Percentiles rank a stretch among this genome's conserved stretches.
Evolutionary conservation across 2,113 vertebrate genomes (phyloP).

Genomic region (Lophura nycthemera): DNA sequence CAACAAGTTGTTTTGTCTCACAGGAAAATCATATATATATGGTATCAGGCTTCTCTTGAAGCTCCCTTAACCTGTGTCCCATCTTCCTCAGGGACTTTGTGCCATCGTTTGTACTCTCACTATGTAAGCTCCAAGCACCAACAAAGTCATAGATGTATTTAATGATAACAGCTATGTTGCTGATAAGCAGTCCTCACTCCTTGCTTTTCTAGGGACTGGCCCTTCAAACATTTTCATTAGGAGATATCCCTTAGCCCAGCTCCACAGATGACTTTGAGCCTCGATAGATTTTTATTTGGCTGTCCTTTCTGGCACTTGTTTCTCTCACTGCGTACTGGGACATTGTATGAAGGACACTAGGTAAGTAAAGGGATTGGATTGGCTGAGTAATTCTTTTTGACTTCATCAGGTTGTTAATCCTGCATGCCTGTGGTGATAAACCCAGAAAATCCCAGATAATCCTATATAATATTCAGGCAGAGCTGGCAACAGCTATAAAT

Average conservation of each 20-base stretch:
- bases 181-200: neutral
- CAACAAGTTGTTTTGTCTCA: neutral
- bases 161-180: fast-evolving
- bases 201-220: neutral
- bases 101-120: neutral
- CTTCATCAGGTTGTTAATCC: constrained; percentile 84
- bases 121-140: neutral
- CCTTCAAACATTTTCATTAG: neutral
- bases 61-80: neutral
- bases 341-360: constrained; percentile 37
- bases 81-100: neutral
- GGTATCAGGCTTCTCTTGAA: neutral
- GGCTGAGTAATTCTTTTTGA: constrained; percentile 81
- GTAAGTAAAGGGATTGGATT: constrained; percentile 42
- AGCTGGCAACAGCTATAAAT: constrained; percentile 81
- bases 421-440: constrained; percentile 85
- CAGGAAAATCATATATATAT: neutral
- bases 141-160: neutral
- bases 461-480: constrained; percentile 81
- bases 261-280: neutral
- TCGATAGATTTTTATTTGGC: neutral
- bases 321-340: neutral
- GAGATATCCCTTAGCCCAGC: neutral
- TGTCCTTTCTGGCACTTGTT: neutral
- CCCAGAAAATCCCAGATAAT: constrained; percentile 86